Evolutionary conservation across 2,888 invertebrate species (phyloP).

Genomic region (Scaeva pyrastri): DNA sequence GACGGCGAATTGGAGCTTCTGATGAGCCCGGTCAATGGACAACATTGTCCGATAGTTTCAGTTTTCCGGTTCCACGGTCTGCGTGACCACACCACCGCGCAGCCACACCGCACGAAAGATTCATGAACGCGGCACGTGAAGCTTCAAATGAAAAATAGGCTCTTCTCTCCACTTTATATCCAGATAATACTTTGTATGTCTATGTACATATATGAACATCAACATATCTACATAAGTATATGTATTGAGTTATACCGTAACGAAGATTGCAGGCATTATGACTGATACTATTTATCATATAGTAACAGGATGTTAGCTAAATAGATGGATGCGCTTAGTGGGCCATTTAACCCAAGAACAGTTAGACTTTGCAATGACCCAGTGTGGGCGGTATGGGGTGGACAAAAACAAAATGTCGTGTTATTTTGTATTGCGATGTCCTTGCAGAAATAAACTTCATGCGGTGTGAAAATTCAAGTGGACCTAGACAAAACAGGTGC

Average conservation of each 20-base stretch:
- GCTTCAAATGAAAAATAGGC: constrained; percentile 55
- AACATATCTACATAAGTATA: too few relatives aligned
- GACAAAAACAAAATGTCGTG: constrained; percentile 33
- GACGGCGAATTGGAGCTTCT: constrained; percentile 41
- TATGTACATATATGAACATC: too few relatives aligned
- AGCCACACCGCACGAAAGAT: constrained; percentile 63
- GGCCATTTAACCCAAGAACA: constrained; percentile 67
- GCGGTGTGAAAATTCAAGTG: constrained; percentile 67
- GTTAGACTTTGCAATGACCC: constrained; percentile 1
- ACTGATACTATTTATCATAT: constrained; percentile 74
- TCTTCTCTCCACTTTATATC: constrained; percentile 20
- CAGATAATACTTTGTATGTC: neutral
- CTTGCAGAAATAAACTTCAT: constrained; percentile 45
- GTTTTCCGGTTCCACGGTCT: constrained; percentile 36
- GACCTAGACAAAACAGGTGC: neutral
- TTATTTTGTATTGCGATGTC: neutral
- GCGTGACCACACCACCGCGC: constrained; percentile 52
- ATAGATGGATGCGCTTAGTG: constrained; percentile 72
- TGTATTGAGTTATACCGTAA: constrained; percentile 37
- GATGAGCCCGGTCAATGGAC: constrained; percentile 65
- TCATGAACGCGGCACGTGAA: constrained; percentile 55
- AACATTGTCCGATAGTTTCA: constrained; percentile 66
- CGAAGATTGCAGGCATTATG: constrained; percentile 68
- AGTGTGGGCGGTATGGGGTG: constrained; percentile 11
- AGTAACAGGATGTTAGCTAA: constrained; percentile 73